Evolutionary conservation across 2,888 invertebrate species (phyloP).

Genomic region (Lymantria monacha): DNA sequence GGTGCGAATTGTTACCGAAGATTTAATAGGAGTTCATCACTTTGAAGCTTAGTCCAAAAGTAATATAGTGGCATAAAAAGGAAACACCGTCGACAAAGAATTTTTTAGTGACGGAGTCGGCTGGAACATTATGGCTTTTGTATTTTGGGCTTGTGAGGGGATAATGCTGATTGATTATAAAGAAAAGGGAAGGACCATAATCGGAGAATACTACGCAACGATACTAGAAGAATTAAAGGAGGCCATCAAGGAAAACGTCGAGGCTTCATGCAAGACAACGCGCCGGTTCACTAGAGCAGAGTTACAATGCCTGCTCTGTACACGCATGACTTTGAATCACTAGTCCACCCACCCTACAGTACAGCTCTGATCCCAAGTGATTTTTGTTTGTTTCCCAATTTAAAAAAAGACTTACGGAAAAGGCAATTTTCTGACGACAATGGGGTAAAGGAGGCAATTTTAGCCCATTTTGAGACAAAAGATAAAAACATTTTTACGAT

Average conservation of each 20-base stretch:
- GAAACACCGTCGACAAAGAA: slow-evolving; percentile 1
- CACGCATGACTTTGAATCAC: too few relatives aligned
- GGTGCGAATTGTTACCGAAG: slow-evolving; percentile 1
- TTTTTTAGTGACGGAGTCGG: not conserved
- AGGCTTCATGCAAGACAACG: not conserved
- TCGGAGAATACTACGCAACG: too few relatives aligned
- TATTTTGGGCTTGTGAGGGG: slow-evolving; percentile 3
- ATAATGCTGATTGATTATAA: slow-evolving; percentile 3
- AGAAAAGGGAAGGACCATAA: too few relatives aligned
- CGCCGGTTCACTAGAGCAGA: not conserved
- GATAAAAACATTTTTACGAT: slow-evolving; percentile 3
- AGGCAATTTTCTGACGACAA: not conserved
- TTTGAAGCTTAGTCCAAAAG: slow-evolving; percentile 1
- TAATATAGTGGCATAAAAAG: not conserved
- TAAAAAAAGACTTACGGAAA: not conserved
- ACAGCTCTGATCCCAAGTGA: not conserved
- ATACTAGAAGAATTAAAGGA: too few relatives aligned
- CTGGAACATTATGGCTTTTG: slow-evolving; percentile 1
- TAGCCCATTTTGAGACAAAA: not conserved
- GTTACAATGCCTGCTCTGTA: too few relatives aligned
- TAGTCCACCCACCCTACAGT: slow-evolving; percentile 12
- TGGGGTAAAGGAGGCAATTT: slow-evolving; percentile 1
- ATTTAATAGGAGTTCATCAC: slow-evolving; percentile 1
- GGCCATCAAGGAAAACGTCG: slow-evolving; percentile 1
- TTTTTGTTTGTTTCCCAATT: not conserved